Percentiles rank a stretch among this genome's conserved stretches.
These are phyloP conservation scores for Galagoides demidoff DNA, from an alignment of 2,797 vertebrate genomes.

Conservation along the genomic window DNA sequence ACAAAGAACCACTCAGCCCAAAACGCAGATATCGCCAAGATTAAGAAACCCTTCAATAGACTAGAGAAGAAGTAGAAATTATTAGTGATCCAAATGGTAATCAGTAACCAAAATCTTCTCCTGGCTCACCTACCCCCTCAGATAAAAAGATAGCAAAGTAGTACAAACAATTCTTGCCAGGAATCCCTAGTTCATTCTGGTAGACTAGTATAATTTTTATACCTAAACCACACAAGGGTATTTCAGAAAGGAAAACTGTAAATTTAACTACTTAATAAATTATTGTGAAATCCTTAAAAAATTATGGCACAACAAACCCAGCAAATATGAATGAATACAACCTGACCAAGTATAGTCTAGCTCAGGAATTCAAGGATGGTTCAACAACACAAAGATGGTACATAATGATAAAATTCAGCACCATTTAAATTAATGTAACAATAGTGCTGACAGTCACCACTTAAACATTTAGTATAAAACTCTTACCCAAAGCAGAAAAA, in stretches of 20 bases:
- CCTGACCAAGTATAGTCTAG: background rate
- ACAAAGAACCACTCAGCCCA: background rate
- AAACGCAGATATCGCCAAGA: background rate
- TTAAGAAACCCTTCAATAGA: background rate
- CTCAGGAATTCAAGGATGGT: slow-evolving; percentile 14
- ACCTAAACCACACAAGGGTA: background rate
- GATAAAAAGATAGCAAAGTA: background rate
- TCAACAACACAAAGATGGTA: background rate
- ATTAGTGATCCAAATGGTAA: background rate
- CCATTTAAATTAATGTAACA: background rate
- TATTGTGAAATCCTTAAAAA: background rate
- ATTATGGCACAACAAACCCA: background rate
- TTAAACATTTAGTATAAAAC: background rate
- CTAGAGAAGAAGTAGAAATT: background rate
- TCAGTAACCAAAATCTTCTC: background rate
- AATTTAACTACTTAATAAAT: background rate
- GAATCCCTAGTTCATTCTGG: background rate
- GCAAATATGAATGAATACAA: background rate
- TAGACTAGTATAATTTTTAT: background rate
- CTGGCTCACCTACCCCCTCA: background rate
- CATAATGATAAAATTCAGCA: background rate
- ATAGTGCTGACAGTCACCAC: background rate
- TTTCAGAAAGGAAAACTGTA: background rate
- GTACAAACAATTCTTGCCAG: background rate
- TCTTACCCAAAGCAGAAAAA: background rate